These are phyloP conservation scores for Zoroaster sp. DNA, from an alignment of 53 echinoderm and acorn worm species.

Conservation along the genomic window DNA sequence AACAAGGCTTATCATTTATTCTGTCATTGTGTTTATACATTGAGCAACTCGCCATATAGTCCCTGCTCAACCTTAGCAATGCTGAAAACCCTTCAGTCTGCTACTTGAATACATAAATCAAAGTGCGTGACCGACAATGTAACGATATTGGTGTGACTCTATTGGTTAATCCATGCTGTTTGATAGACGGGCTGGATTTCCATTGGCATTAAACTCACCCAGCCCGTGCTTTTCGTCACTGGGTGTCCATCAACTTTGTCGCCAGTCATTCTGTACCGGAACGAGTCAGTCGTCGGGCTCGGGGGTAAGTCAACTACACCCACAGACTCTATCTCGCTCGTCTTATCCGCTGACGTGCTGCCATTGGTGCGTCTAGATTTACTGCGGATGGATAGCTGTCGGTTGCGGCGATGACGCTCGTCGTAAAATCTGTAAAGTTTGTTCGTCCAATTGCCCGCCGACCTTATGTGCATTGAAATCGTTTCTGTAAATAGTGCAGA, in stretches of 20 bases:
- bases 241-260: background rate
- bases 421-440: slow-evolving; percentile 85
- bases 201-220: background rate
- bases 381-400: slow-evolving; percentile 24
- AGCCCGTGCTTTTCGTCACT: slow-evolving; percentile 24
- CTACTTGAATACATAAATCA: too few species aligned
- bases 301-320: slow-evolving; percentile 10
- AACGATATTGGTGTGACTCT: too few species aligned
- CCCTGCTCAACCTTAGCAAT: too few species aligned
- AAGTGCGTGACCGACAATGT: too few species aligned
- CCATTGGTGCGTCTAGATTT: slow-evolving; percentile 6
- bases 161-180: background rate
- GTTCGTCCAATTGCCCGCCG: slow-evolving; percentile 95
- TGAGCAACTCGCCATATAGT: too few species aligned
- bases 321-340: background rate
- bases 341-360: slow-evolving; percentile 28
- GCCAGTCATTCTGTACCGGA: background rate
- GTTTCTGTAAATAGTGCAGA: slow-evolving; percentile 70
- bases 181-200: background rate
- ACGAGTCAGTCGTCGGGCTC: background rate
- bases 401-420: slow-evolving; percentile 58
- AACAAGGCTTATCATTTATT: too few species aligned
- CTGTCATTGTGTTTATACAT: too few species aligned
- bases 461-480: slow-evolving; percentile 85
- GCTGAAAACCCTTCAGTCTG: too few species aligned